Evolutionary conservation across 2,888 invertebrate genomes (phyloP), one percentile per base, ranked within the genome.

Genomic region (Leptodirus hochenwartii): DNA sequence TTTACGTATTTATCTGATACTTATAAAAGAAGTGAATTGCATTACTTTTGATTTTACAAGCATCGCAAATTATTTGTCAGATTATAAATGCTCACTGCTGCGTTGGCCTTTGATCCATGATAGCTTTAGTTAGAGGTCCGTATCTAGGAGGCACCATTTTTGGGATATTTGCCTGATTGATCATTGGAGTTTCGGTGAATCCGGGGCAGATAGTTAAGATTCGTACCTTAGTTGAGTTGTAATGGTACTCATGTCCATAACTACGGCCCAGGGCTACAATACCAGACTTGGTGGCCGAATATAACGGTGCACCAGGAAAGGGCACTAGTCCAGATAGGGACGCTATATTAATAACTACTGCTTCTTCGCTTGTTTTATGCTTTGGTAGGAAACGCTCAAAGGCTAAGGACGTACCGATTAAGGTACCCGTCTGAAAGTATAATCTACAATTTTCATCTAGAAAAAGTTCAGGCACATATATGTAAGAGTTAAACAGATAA

Each of bases 311-410:
- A 20, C 6, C 22, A 8, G 12, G 15, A 8, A 28, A 11, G 3
- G 37, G 29, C 12, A 35, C 22, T 5, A 44, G 25, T 22, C 40
- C 42, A 10, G 37, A 23, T 17, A 40, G 23, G 2, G 44, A 44
- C 10, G 43, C 35, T 10, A 31, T 36, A 26, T 45, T 45, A 15
- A 44, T 13, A 5, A 45, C 37, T 3, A 42, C 30, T 8, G 34
- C 39, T 36, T 45, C 42, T 5, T 36, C 27, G 5, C 32, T 33
- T 13, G 33, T 36, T 38, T 38, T 43, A 20, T 41, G 40, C 30
- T 37, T 39, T 2, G 45, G 42, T 8, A 45, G 31, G 30, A 43
- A 44, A 25, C 40, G 34, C 10, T 36, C 29, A 22, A 40, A 25
- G 2, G 44, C 43, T 10, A 44, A 11, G 5, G 15, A 15, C 2